Percentiles rank a stretch among this genome's conserved stretches.
Evolutionary conservation across 2,797 vertebrate genomes (phyloP).

Genomic region (Epinephelus coioides): DNA sequence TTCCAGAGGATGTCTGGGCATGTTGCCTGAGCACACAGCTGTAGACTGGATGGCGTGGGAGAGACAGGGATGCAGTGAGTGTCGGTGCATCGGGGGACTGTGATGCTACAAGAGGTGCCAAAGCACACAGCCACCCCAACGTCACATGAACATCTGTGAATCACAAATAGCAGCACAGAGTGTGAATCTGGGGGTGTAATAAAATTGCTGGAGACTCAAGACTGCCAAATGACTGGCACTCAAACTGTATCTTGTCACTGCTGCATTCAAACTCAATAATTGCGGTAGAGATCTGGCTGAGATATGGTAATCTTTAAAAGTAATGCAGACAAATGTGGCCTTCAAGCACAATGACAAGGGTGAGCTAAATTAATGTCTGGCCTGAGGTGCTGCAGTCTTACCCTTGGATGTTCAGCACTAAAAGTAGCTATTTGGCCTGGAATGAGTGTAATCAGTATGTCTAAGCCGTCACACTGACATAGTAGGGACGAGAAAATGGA

Average conservation of each 20-base stretch:
- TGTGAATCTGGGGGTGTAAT: slow-evolving; percentile 21
- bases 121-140: not conserved
- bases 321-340: slow-evolving; percentile 21
- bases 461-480: slow-evolving; percentile 25
- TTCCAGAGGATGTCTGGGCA: slow-evolving; percentile 27
- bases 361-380: slow-evolving; percentile 21
- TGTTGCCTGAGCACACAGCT: slow-evolving; percentile 54
- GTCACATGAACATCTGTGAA: slow-evolving; percentile 43
- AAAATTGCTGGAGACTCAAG: slow-evolving; percentile 2
- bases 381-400: slow-evolving; percentile 7
- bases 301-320: not conserved
- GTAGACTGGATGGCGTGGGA: slow-evolving; percentile 18
- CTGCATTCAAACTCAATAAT: not conserved
- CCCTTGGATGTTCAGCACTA: slow-evolving; percentile 12
- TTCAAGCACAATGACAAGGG: slow-evolving; percentile 25
- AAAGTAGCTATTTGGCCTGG: slow-evolving; percentile 37
- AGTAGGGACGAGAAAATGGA: slow-evolving; percentile 16
- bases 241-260: slow-evolving; percentile 13
- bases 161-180: slow-evolving; percentile 6
- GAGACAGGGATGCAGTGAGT: not conserved
- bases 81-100: slow-evolving; percentile 20
- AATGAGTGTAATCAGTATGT: slow-evolving; percentile 41
- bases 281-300: not conserved
- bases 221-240: slow-evolving; percentile 14
- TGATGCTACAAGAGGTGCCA: slow-evolving; percentile 13